A percentile compares a stretch with the other conserved stretches of the same genome.
Evolutionary conservation across 2,888 invertebrate species (phyloP).

Genomic region (Aromia moschata): DNA sequence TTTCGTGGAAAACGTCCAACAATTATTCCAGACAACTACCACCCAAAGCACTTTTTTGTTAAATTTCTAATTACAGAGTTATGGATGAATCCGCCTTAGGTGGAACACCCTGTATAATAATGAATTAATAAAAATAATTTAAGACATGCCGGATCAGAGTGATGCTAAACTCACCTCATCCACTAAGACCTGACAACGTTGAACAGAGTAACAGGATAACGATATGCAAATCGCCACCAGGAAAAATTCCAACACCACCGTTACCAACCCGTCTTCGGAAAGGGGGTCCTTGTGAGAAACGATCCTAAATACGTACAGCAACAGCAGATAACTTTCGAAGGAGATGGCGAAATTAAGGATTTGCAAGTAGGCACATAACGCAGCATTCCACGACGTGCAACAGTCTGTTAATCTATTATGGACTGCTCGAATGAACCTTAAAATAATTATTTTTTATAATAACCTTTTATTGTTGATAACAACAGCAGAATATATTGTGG

Average conservation of each 20-base stretch:
- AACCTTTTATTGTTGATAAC: too few relatives aligned
- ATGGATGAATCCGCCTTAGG: too few relatives aligned
- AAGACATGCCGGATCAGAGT: too few relatives aligned
- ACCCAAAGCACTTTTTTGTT: too few relatives aligned
- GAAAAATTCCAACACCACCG: background rate
- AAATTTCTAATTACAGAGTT: too few relatives aligned
- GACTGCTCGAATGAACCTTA: constrained; percentile 1
- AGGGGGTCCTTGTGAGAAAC: background rate
- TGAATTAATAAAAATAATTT: too few relatives aligned
- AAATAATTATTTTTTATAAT: constrained; percentile 1
- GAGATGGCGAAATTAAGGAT: background rate
- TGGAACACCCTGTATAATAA: too few relatives aligned
- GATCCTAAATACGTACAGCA: constrained; percentile 10
- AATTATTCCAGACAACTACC: too few relatives aligned
- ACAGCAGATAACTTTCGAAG: background rate
- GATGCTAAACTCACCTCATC: constrained; percentile 8
- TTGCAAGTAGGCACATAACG: background rate
- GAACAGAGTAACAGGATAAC: background rate
- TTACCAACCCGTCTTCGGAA: background rate
- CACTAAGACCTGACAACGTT: background rate
- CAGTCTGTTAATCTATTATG: background rate
- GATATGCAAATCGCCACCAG: background rate
- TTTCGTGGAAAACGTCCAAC: too few relatives aligned
- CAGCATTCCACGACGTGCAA: background rate
- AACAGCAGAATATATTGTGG: too few relatives aligned